Conservation (phyloP, 2,888 invertebrate species). For the Parnassius smintheus region DNA sequence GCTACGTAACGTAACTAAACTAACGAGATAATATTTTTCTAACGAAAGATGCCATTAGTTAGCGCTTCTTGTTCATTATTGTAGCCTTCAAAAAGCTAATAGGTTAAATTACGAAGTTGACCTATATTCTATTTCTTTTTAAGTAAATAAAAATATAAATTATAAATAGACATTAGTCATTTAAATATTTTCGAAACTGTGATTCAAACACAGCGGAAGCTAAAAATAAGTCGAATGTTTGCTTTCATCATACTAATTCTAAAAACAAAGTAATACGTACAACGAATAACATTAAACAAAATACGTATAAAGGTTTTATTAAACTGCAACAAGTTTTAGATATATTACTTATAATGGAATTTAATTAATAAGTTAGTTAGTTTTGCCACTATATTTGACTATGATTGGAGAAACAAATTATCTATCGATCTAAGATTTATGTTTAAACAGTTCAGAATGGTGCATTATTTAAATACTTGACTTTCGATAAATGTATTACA, state of each 20-base stretch:
- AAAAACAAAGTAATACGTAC: conserved; percentile 29
- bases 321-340: too few relatives aligned
- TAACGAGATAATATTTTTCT: too few relatives aligned
- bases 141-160: conserved; percentile 6
- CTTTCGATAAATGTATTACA: conserved; percentile 1
- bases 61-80: too few relatives aligned
- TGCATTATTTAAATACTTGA: conserved; percentile 6
- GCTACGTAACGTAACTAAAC: too few relatives aligned
- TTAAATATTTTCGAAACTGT: conserved; percentile 27
- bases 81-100: neutral
- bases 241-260: conserved; percentile 37
- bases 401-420: too few relatives aligned
- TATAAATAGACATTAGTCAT: conserved; percentile 21
- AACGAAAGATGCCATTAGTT: too few relatives aligned
- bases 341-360: too few relatives aligned
- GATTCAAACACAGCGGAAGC: conserved; percentile 29
- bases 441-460: too few relatives aligned
- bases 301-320: neutral
- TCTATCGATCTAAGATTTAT: too few relatives aligned
- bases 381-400: too few relatives aligned
- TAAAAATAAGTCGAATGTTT: conserved; percentile 39
- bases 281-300: conserved; percentile 25
- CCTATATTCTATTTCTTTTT: conserved; percentile 16
- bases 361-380: too few relatives aligned
- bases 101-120: conserved; percentile 17